Conservation (phyloP, 2,888 invertebrate genomes). For the Cephus pygmeus region DNA sequence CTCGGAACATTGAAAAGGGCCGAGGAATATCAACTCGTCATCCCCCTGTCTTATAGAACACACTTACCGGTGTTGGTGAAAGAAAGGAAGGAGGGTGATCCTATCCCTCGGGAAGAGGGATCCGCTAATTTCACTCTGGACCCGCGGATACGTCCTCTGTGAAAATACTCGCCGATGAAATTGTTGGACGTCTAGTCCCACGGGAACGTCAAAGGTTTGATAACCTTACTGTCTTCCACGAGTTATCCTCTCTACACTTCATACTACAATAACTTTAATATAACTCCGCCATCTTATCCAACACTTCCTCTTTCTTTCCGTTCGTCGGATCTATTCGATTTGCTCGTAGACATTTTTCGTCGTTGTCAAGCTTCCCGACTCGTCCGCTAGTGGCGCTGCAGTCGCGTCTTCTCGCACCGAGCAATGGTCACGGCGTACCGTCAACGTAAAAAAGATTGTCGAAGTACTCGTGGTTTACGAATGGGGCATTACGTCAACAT, state of each 20-base stretch:
- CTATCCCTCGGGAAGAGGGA: conserved; percentile 48
- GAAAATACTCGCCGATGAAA: conserved; percentile 29
- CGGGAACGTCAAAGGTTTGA: conserved; percentile 7
- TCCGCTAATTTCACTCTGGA: conserved; percentile 59
- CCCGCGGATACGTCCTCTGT: conserved; percentile 23
- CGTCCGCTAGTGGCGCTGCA: not conserved
- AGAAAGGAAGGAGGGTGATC: conserved; percentile 22
- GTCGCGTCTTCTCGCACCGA: too few relatives aligned
- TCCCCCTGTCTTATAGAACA: conserved; percentile 1
- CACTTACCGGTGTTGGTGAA: not conserved
- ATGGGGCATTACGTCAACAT: not conserved
- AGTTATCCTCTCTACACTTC: not conserved
- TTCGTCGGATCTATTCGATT: not conserved
- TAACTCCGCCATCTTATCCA: not conserved
- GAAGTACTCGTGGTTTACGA: not conserved
- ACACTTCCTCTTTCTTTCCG: not conserved
- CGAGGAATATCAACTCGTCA: conserved; percentile 33
- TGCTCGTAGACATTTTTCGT: not conserved
- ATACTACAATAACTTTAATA: not conserved
- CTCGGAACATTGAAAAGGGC: conserved; percentile 65
- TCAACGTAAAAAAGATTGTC: not conserved
- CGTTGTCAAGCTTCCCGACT: not conserved
- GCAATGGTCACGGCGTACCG: not conserved
- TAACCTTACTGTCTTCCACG: not conserved
- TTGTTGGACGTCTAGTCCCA: conserved; percentile 23